Evolutionary conservation across 2,797 vertebrate genomes (phyloP).

Genomic region (Hypotaenidia okinawae): DNA sequence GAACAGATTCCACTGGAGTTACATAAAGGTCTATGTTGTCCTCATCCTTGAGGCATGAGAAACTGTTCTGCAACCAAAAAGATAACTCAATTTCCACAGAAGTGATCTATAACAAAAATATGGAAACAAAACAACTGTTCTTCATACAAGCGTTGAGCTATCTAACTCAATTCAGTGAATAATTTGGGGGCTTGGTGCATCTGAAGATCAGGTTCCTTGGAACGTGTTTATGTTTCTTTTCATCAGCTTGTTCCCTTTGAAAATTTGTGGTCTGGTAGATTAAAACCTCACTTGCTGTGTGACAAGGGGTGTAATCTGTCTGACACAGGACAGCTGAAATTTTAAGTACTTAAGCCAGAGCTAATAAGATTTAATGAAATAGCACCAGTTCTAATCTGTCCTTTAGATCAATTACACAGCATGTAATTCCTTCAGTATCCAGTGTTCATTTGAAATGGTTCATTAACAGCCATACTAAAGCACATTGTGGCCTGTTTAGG

Average conservation of each 20-base stretch:
- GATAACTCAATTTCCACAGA: not conserved
- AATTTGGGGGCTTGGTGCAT: not conserved
- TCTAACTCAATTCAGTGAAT: not conserved
- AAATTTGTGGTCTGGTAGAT: not conserved
- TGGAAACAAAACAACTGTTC: not conserved
- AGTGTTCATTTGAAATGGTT: slow-evolving; percentile 38
- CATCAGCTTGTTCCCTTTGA: not conserved
- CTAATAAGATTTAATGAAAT: slow-evolving; percentile 61
- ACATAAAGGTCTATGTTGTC: not conserved
- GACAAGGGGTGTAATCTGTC: slow-evolving; percentile 28
- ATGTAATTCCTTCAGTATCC: slow-evolving; percentile 38
- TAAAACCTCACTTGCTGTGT: not conserved
- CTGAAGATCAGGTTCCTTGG: not conserved
- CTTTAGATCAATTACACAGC: slow-evolving; percentile 55
- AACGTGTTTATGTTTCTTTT: not conserved
- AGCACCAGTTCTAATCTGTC: slow-evolving; percentile 48
- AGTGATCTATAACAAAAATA: not conserved
- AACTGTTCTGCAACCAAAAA: not conserved
- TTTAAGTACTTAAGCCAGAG: slow-evolving; percentile 34
- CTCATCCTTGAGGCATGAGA: not conserved
- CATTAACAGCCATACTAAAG: slow-evolving; percentile 29
- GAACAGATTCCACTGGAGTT: not conserved
- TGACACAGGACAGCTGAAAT: slow-evolving; percentile 26
- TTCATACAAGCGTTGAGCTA: not conserved
- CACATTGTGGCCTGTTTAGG: not conserved